Conservation (phyloP, 2,888 invertebrate genomes). For the Chymomyza fuscimana region DNA sequence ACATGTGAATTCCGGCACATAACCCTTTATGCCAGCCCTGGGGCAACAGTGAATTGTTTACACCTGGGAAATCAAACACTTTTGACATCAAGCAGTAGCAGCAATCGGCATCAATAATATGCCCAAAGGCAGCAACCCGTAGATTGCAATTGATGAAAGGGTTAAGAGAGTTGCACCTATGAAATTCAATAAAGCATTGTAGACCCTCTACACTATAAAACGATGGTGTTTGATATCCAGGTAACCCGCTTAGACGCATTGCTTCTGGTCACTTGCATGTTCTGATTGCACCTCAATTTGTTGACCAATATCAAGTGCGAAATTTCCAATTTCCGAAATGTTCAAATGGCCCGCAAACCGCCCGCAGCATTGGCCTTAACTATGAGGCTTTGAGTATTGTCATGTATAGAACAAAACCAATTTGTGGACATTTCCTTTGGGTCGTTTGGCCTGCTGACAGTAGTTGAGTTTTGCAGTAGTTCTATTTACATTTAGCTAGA, state of each 20-base stretch:
- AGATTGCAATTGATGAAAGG: not conserved
- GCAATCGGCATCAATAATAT: not conserved
- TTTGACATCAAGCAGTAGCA: not conserved
- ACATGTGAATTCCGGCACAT: not conserved
- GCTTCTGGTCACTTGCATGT: slow-evolving; percentile 2
- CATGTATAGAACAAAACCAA: not conserved
- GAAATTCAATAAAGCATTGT: not conserved
- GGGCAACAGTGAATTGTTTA: not conserved
- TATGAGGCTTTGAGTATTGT: not conserved
- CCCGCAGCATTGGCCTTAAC: slow-evolving; percentile 1
- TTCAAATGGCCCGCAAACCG: slow-evolving; percentile 79
- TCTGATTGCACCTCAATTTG: slow-evolving; percentile 26
- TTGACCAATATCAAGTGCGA: slow-evolving; percentile 67
- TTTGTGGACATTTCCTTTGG: not conserved
- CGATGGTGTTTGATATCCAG: not conserved
- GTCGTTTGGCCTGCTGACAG: not conserved
- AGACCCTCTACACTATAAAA: not conserved
- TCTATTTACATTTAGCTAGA: not conserved
- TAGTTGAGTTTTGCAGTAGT: not conserved
- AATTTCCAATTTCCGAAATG: slow-evolving; percentile 79
- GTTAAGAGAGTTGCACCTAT: too few relatives aligned
- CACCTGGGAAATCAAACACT: slow-evolving; percentile 46
- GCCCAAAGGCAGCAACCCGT: not conserved
- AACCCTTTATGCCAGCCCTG: slow-evolving; percentile 25
- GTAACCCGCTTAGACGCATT: slow-evolving; percentile 8